Conservation (phyloP, 2,888 invertebrate species). For the Isoperla grammatica region DNA sequence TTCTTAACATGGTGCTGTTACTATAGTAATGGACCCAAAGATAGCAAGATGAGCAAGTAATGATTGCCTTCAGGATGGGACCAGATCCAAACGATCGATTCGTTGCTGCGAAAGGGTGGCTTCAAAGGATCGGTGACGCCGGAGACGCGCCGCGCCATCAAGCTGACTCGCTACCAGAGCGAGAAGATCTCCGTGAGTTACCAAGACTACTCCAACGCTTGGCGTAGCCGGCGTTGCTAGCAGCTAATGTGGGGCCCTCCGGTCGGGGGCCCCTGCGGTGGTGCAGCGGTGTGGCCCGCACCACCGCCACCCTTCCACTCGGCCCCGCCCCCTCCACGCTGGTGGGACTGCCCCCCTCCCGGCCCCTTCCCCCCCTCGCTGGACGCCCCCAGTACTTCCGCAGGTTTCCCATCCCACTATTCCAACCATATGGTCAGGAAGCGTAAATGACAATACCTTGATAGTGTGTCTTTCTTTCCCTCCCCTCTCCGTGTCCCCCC, state of each 20-base stretch:
- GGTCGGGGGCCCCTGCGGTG: constrained; percentile 39
- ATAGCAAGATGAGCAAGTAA: too few relatives aligned
- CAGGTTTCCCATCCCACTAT: constrained; percentile 22
- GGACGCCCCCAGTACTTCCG: constrained; percentile 21
- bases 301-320: constrained; percentile 23
- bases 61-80: constrained; percentile 77
- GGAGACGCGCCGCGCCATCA: constrained; percentile 81
- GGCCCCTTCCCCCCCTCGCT: constrained; percentile 12
- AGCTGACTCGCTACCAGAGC: constrained; percentile 93
- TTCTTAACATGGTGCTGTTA: too few relatives aligned
- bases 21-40: too few relatives aligned
- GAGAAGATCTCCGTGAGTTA: constrained; percentile 89
- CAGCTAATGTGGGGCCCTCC: constrained; percentile 55
- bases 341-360: constrained; percentile 26
- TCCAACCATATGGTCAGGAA: constrained; percentile 26
- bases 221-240: constrained; percentile 63
- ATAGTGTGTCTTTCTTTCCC: background rate
- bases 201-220: constrained; percentile 69
- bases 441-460: constrained; percentile 22
- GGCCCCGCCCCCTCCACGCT: constrained; percentile 25
- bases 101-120: constrained; percentile 93
- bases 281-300: constrained; percentile 26
- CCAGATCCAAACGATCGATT: constrained; percentile 97
- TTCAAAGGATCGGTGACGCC: constrained; percentile 87
- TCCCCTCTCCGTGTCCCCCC: background rate